Evolutionary conservation across 2,113 vertebrate species (phyloP).

Genomic region (Thermophis baileyi): DNA sequence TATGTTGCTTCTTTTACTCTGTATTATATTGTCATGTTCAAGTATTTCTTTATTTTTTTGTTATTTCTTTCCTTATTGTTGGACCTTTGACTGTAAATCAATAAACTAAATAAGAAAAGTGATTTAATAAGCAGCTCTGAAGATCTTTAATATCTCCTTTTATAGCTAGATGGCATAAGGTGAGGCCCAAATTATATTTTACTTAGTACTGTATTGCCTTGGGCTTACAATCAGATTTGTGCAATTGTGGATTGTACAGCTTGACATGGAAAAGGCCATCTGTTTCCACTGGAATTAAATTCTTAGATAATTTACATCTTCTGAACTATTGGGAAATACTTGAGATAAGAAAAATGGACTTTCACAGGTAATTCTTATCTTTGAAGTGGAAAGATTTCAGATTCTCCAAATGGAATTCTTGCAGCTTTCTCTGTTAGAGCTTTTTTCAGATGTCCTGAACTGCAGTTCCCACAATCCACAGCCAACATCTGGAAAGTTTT

Average conservation of each 20-base stretch:
- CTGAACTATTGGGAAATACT: not conserved
- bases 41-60: not conserved
- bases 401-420: not conserved
- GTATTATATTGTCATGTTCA: not conserved
- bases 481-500: not conserved
- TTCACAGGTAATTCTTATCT: not conserved
- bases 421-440: not conserved
- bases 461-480: not conserved
- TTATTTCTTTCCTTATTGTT: not conserved
- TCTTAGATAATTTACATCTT: not conserved
- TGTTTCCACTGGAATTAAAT: not conserved
- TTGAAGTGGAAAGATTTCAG: not conserved
- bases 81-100: not conserved
- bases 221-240: not conserved
- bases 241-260: not conserved
- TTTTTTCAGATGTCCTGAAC: not conserved
- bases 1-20: not conserved
- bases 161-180: not conserved
- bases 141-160: not conserved
- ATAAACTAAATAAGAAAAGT: not conserved
- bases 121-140: not conserved
- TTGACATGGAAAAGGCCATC: not conserved
- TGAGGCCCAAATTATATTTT: not conserved
- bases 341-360: not conserved
- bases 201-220: not conserved